Evolutionary conservation across 2,797 vertebrate genomes (phyloP), one percentile per base, ranked within the genome.

Genomic region (Dipus sagitta): DNA sequence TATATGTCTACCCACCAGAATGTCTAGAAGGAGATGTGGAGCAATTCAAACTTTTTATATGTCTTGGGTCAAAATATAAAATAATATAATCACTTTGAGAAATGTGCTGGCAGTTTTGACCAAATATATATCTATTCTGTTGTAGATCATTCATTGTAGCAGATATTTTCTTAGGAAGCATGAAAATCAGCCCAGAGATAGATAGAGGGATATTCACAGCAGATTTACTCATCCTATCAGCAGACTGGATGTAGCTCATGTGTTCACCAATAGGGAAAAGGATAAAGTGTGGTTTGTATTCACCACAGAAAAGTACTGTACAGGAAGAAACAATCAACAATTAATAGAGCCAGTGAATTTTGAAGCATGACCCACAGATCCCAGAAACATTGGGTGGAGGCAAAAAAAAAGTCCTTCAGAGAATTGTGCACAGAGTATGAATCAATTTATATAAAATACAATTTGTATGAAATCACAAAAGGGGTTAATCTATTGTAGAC

Each of bases 141-240:
- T 38, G 1, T 23, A 26, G 38, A 42, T 3, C 30, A 58, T 23
- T 10, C 14, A 47, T 70, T 80, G 52, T 72, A 70, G 6, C 23
- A 62, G 20, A 20, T 42, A 32, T 64, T 93, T 92, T 82, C 34
- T 71, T 23, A 83, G 85, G 30, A 86, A 32, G 64, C 75, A 47
- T 42, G 38, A 85, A 93, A 88, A 6, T 77, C 70, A 60, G 15
- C 68, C 77, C 80, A 85, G n/a, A 77, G 15, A 26, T 15, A 76
- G 26, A 7, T 14, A 38, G 17, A 71, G 38, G 42, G 58, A 85
- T 67, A 42, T 11, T 68, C 38, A 28, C 0, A 82, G n/a, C 42
- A 75, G 47, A 3, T 70, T 58, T 58, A 38, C 34, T 64, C 30
- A 68, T 62, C 54, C 47, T 17, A 85, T 38, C 32, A 11, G 15